Evolutionary conservation across 2,888 invertebrate genomes (phyloP), one percentile per base, ranked within the genome.

Genomic region (Acrobasis suavella): DNA sequence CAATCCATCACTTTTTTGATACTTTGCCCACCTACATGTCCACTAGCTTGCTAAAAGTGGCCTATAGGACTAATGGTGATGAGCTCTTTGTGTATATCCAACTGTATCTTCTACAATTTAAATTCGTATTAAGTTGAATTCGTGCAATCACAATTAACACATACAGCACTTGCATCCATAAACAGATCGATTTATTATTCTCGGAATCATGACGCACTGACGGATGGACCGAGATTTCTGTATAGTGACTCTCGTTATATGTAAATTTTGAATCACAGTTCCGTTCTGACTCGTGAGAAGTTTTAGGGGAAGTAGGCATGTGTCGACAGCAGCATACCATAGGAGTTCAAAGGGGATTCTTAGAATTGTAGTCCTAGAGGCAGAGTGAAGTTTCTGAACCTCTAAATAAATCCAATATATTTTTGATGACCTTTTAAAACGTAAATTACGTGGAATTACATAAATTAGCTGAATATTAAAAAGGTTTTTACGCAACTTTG

Each of bases 151-250:
- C 14, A 42, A 42, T 10, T 42, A 2, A 2, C 42, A 42, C 12
- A 42, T 42, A 39, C 50, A 37, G 32, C 37, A 58, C 42, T 49
- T 50, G 22, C 46, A 50, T 58, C 22, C 16, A 50, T 60, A 50
- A 60, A 60, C 22, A 50, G 59, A 60, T 72, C 70, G 52, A 52
- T 32, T 32, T 32, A 32, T 51, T 60, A 63, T 86, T 82, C 81
- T 72, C 74, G 73, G 86, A 86, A 85, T 66, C 49, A 64, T 89
- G 89, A 90, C 87, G 82, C 87, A 87, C 72, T 72, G 79, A 81
- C 90, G 86, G 90, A 88, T 82, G 82, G 73, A 70, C 79, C 69
- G 67, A 89, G 88, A 91, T 90, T 85, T 88, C 89, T 89, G 81
- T 86, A 68, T 78, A 83, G 82, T 91, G 89, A 90, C 79, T 85